These are phyloP conservation scores for Amorpha juglandis DNA, from an alignment of 2,888 invertebrate genomes.

Conservation along the genomic window DNA sequence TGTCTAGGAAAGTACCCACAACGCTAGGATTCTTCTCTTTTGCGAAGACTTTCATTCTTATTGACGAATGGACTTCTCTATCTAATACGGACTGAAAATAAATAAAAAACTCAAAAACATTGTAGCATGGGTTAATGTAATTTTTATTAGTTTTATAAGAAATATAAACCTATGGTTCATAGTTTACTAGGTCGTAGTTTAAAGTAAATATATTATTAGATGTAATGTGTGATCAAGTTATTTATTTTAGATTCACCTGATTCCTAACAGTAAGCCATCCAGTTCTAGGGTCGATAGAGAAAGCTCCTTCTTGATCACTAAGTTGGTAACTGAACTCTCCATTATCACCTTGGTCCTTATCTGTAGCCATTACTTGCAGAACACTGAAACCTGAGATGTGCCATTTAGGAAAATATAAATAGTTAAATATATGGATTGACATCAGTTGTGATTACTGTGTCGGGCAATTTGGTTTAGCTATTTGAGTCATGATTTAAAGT, in stretches of 20 bases:
- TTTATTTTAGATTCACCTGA: slow-evolving; percentile 63
- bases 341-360: slow-evolving; percentile 93
- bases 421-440: no score
- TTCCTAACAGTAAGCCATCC: slow-evolving; percentile 94
- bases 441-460: no score
- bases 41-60: slow-evolving; percentile 91
- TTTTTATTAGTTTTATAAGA: background rate
- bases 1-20: slow-evolving; percentile 79
- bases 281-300: slow-evolving; percentile 90
- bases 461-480: no score
- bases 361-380: slow-evolving; percentile 88
- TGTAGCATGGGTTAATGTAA: background rate
- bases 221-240: no score
- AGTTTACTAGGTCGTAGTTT: no score
- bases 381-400: slow-evolving; percentile 74
- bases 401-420: background rate
- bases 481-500: no score
- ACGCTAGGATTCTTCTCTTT: slow-evolving; percentile 90
- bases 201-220: no score
- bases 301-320: slow-evolving; percentile 89
- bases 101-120: background rate
- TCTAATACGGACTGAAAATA: slow-evolving; percentile 87
- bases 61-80: slow-evolving; percentile 89
- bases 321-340: slow-evolving; percentile 92
- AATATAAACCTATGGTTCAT: no score